These are phyloP conservation scores for Datnioides undecimradiatus DNA, from an alignment of 2,113 vertebrate species.

Conservation along the genomic window DNA sequence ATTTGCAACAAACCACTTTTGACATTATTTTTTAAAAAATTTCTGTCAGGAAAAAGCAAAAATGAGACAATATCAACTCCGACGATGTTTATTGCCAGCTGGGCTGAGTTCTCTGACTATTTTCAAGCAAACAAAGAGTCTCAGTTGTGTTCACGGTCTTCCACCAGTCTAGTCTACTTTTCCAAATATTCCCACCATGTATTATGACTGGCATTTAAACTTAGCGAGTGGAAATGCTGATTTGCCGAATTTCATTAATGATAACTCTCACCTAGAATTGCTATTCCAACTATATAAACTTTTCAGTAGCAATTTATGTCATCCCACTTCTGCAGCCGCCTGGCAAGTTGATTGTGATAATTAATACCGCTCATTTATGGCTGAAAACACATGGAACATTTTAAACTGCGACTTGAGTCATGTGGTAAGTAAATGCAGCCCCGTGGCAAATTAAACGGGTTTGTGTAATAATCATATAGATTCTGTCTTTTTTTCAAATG, in stretches of 20 bases:
- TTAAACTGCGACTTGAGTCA: conserved; percentile 48
- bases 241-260: conserved; percentile 18
- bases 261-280: conserved; percentile 9
- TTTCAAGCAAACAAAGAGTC: background rate
- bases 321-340: conserved; percentile 7
- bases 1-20: conserved; percentile 37
- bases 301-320: conserved; percentile 1
- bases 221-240: conserved; percentile 13
- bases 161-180: background rate
- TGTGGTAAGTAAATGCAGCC: conserved; percentile 50
- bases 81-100: conserved; percentile 9
- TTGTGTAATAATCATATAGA: conserved; percentile 37
- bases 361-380: conserved; percentile 36
- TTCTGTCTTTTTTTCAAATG: conserved; percentile 6
- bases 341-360: conserved; percentile 30
- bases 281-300: background rate
- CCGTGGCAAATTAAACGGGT: conserved; percentile 47
- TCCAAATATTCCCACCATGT: background rate
- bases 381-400: conserved; percentile 46
- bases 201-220: background rate
- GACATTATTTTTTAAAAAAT: background rate
- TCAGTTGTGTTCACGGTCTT: background rate
- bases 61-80: background rate
- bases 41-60: conserved; percentile 2
- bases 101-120: background rate